A percentile compares a stretch with the other conserved stretches of the same genome.
Evolutionary conservation across 1,140 invertebrate species (phyloP).

Genomic region (Leptinotarsa undecemlineata): DNA sequence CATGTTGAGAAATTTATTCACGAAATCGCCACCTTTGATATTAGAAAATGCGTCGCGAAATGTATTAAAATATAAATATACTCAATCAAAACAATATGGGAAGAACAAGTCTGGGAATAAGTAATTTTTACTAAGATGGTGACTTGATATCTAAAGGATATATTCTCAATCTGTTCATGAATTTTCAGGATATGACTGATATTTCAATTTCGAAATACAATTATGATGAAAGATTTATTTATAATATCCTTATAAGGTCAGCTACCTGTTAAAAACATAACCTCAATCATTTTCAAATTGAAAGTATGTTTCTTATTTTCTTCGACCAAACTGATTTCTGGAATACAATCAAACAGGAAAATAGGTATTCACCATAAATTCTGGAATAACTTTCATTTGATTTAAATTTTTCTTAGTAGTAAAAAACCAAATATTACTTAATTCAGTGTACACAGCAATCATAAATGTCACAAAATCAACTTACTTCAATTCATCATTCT

Average conservation of each 20-base stretch:
- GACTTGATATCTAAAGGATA: neutral
- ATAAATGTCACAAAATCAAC: no score
- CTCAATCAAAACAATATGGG: no score
- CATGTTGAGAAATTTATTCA: no score
- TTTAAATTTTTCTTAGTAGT: neutral
- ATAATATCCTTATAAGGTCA: slow-evolving; percentile 39
- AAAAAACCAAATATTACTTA: neutral
- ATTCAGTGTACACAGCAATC: neutral
- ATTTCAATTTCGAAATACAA: neutral
- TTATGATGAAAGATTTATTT: slow-evolving; percentile 29
- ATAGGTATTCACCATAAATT: neutral
- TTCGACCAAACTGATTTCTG: neutral
- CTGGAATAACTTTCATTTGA: no score
- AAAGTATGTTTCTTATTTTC: neutral
- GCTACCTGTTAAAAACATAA: slow-evolving; percentile 39
- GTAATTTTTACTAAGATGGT: neutral
- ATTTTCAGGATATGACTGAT: neutral
- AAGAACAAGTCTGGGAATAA: no score
- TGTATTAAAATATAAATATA: no score
- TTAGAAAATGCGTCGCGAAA: no score
- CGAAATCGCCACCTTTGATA: no score
- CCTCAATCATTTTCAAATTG: slow-evolving; percentile 12
- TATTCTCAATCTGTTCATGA: neutral
- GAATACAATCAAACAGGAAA: neutral
- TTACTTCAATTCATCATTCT: no score